phyloP scores from a whole-genome alignment of 2,113 vertebrate species.

The Cinclus mexicanus region DNA sequence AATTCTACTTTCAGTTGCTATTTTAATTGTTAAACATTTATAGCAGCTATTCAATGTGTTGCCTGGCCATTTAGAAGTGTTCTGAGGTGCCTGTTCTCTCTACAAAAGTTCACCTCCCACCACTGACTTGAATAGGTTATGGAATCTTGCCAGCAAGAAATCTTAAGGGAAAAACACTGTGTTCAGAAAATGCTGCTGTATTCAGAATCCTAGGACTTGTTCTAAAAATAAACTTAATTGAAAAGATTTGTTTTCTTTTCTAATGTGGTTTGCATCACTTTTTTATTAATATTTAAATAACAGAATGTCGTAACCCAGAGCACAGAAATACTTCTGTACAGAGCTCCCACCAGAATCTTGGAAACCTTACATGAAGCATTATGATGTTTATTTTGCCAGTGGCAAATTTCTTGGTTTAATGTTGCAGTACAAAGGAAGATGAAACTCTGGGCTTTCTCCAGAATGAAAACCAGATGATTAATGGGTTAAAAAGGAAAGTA shows the following conservation, averaged over 20 bases:
- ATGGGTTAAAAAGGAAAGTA: slow-evolving; percentile 47
- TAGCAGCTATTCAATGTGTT: not conserved
- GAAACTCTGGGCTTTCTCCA: not conserved
- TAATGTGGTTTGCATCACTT: slow-evolving; percentile 62
- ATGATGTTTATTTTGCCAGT: slow-evolving; percentile 48
- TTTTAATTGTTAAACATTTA: not conserved
- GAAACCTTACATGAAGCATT: slow-evolving; percentile 27
- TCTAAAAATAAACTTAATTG: slow-evolving; percentile 72
- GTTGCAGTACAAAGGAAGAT: slow-evolving; percentile 6
- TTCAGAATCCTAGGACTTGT: slow-evolving; percentile 45
- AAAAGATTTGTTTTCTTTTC: slow-evolving; percentile 68
- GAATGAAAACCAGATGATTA: slow-evolving; percentile 40
- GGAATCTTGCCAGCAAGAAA: slow-evolving; percentile 39
- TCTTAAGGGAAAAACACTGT: slow-evolving; percentile 55
- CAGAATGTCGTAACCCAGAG: slow-evolving; percentile 9
- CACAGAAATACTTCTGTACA: slow-evolving; percentile 57
- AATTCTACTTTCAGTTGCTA: not conserved
- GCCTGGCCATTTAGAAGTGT: not conserved
- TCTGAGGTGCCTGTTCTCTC: slow-evolving; percentile 1
- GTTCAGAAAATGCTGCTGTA: slow-evolving; percentile 56
- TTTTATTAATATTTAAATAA: slow-evolving; percentile 71
- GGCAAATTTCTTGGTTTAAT: slow-evolving; percentile 39
- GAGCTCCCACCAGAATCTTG: slow-evolving; percentile 56
- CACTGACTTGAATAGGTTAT: not conserved
- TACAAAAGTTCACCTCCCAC: slow-evolving; percentile 38